Conservation (phyloP, 2,113 vertebrate genomes). For the Peucedramus taeniatus region DNA sequence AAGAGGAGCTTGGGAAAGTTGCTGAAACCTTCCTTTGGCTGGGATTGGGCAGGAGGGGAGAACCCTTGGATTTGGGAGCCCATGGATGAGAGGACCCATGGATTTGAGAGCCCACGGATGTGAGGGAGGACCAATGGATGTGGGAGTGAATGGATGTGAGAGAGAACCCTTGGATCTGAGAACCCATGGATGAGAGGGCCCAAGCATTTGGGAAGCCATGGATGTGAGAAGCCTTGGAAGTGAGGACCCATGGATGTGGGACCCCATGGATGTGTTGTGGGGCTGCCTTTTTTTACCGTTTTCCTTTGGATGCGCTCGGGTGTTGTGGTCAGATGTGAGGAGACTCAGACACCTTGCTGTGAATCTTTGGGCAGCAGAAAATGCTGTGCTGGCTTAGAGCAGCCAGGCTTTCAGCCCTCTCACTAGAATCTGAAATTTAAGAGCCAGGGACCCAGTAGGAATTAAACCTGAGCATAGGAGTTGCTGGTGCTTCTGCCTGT, state of each 20-base stretch:
- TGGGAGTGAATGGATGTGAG: neutral
- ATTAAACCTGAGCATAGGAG: neutral
- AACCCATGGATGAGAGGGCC: neutral
- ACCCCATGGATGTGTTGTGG: neutral
- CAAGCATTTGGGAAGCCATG: neutral
- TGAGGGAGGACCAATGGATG: neutral
- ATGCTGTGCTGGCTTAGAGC: neutral
- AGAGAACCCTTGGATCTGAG: neutral
- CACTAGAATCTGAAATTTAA: neutral
- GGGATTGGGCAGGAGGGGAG: neutral
- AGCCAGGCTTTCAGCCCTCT: neutral
- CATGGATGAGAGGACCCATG: neutral
- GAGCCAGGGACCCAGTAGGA: neutral
- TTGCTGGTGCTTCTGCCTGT: neutral
- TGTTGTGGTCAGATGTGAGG: accelerated
- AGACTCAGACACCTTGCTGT: neutral
- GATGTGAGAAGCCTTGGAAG: neutral
- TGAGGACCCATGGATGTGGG: neutral
- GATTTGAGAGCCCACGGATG: accelerated
- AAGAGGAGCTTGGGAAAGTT: neutral
- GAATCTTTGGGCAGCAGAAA: neutral
- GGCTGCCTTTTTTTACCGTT: neutral
- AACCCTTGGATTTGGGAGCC: neutral
- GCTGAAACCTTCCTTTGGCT: neutral
- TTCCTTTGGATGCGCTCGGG: accelerated